Evolutionary conservation across 2,797 vertebrate species (phyloP), one percentile per base, ranked within the genome.

Genomic region (Anableps anableps): DNA sequence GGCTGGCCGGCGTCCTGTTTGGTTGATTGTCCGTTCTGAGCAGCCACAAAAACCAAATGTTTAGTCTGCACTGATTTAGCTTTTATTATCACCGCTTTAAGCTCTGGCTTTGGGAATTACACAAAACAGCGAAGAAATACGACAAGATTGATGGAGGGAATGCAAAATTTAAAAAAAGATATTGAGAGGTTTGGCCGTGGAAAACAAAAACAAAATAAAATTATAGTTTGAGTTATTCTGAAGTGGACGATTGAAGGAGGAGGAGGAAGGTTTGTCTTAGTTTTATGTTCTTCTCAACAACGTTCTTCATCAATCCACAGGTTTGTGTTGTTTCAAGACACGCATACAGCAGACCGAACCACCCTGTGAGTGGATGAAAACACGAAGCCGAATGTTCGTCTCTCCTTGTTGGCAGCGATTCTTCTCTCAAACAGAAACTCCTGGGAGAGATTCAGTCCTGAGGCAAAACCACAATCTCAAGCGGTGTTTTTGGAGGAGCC

Each of bases 1-100:
- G 19, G 83, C 83, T 89, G 87, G 87, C 83, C 0, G 17, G 16
- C 78, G 16, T 91, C 91, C 90, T 80, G 53, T 79, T 17, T 64
- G 55, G 92, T 79, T 89, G 91, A 94, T 93, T 92, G 89, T 87
- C 86, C 72, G 13, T 51, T 43, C 19, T 7, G 48, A 62, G 75
- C 76, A 17, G 60, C 71, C 50, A 62, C 71, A 70, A 86, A 60
- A 80, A 91, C 79, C 79, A 82, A 88, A 91, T 88, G 85, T 91
- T 88, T 68, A 84, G 80, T 87, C 87, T 47, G 71, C 64, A 16
- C 41, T 1, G 47, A 82, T 86, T 86, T 76, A 76, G 78, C 41
- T 85, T 91, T 91, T 81, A 89, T 78, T 89, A 13, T 82, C 0
- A 34, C 26, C 9, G 64, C 85, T 29, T 83, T 89, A 79, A 85